Percentiles rank a stretch among this genome's conserved stretches.
phyloP scores from a whole-genome alignment of 2,797 vertebrate genomes.

The Helicolenus hilgendorfi region DNA sequence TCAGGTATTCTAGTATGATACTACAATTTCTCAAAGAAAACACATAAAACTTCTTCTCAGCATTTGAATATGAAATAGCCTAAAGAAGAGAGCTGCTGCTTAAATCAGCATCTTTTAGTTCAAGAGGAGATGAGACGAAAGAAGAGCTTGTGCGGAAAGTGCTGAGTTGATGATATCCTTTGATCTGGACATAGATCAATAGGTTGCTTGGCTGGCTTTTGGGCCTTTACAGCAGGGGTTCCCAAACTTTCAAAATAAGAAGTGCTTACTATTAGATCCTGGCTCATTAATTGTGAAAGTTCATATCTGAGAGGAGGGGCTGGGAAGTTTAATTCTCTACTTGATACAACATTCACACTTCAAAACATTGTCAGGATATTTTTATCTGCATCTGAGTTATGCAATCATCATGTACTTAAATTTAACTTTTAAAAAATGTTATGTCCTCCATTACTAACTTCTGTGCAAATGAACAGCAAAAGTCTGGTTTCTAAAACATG shows the following conservation, averaged over 20 bases:
- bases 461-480: neutral
- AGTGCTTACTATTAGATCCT: neutral
- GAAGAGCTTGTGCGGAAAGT: constrained; percentile 17
- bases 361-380: neutral
- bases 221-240: neutral
- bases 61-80: constrained; percentile 32
- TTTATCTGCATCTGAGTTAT: neutral
- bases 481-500: neutral
- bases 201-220: neutral
- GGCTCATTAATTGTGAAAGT: neutral
- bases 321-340: neutral
- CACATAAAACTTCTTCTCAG: neutral
- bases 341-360: neutral
- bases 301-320: neutral
- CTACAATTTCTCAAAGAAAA: neutral
- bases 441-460: neutral
- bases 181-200: constrained; percentile 51
- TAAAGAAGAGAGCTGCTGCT: constrained; percentile 18
- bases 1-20: neutral
- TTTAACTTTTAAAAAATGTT: neutral
- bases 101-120: constrained; percentile 61
- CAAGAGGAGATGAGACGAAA: constrained; percentile 27
- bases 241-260: constrained; percentile 23
- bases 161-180: constrained; percentile 52
- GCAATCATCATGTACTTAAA: neutral